Percentiles rank a stretch among this genome's conserved stretches.
Conservation (phyloP, 2,113 vertebrate species). For the Ctenodactylus gundi region DNA sequence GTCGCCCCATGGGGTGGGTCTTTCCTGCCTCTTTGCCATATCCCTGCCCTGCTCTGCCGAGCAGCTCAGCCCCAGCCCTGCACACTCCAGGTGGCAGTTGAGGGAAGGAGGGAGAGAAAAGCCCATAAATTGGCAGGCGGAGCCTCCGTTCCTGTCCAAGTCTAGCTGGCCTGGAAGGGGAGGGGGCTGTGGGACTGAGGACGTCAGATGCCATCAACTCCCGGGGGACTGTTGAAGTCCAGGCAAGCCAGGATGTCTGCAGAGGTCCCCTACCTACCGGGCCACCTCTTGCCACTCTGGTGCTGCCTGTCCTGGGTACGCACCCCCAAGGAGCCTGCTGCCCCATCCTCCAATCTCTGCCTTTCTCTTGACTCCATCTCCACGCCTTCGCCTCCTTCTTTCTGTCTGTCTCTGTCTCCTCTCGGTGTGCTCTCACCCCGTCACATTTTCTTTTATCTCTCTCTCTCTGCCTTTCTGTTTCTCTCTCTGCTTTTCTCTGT, state of each 20-base stretch:
- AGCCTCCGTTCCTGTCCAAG: conserved; percentile 72
- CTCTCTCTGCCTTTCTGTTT: neutral
- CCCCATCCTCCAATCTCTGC: neutral
- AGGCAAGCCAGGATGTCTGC: conserved; percentile 80
- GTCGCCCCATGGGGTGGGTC: neutral
- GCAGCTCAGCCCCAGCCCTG: neutral
- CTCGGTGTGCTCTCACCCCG: no score
- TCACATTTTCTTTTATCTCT: neutral
- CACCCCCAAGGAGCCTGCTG: neutral
- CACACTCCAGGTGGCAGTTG: neutral
- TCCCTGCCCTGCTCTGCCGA: neutral
- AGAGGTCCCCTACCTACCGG: conserved; percentile 74
- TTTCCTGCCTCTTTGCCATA: neutral
- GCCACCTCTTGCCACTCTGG: conserved; percentile 66
- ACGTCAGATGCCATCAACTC: conserved; percentile 82
- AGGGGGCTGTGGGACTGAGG: neutral
- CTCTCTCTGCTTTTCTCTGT: neutral
- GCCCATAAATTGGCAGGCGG: conserved; percentile 76
- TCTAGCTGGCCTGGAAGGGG: conserved; percentile 48
- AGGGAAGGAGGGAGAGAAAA: neutral
- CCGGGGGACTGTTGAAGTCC: conserved; percentile 79
- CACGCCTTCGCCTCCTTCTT: neutral
- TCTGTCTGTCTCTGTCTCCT: neutral
- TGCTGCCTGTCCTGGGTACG: conserved; percentile 82
- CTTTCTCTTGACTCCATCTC: neutral